A percentile compares a stretch with the other conserved stretches of the same genome.
Evolutionary conservation across 2,113 vertebrate species (phyloP).

Genomic region (Procavia capensis): DNA sequence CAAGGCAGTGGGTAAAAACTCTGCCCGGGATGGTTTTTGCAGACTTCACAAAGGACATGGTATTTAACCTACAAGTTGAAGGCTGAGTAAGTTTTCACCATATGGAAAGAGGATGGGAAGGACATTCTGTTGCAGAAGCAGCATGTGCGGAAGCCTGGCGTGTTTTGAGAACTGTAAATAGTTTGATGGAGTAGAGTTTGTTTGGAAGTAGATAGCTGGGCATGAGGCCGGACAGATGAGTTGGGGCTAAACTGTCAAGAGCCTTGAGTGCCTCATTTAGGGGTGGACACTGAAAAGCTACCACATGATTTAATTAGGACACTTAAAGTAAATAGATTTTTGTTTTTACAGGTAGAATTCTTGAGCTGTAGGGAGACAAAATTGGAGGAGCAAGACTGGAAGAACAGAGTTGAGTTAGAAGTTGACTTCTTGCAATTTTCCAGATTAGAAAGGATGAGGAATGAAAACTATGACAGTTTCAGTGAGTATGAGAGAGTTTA

Average conservation of each 20-base stretch:
- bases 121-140: neutral
- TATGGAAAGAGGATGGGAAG: neutral
- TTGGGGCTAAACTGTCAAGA: neutral
- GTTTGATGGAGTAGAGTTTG: neutral
- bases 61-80: neutral
- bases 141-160: neutral
- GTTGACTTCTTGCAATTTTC: neutral
- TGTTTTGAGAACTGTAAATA: neutral
- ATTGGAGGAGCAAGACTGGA: neutral
- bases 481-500: neutral
- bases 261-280: neutral
- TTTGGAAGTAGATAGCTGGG: neutral
- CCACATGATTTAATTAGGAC: neutral
- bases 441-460: neutral
- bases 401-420: neutral
- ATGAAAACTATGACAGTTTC: neutral
- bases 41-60: neutral
- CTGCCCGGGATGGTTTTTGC: neutral
- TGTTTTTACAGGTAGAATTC: constrained; percentile 10
- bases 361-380: neutral
- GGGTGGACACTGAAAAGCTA: neutral
- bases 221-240: neutral
- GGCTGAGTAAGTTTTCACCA: neutral
- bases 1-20: neutral
- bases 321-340: neutral